Base-by-base conservation (phyloP, 2,113 vertebrate genomes). In the Amphiprion percula region DNA sequence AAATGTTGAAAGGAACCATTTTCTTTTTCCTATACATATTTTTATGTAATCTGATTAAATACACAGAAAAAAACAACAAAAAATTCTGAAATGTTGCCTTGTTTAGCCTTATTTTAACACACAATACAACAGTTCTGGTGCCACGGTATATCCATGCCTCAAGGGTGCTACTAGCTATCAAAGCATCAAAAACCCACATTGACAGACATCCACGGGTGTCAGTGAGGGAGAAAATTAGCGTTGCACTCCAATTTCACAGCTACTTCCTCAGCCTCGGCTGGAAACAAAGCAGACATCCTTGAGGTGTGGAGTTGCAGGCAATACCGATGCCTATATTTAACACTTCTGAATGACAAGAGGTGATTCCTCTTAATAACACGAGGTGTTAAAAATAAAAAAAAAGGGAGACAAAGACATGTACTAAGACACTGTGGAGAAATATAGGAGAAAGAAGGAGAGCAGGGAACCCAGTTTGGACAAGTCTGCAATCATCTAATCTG, bases 401-500 rank as follows among this genome's bases (percentile, higher is more conserved):
- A 49, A 19, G 15, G 49, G 44, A 74, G 64, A 85, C 75, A 82
- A 76, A 84, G 79, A 58, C 37, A 6, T 66, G 71, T 61, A 60
- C 55, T 10, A 44, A 68, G 53, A 39, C 49, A 11, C n/a, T n/a
- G 44, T 10, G 5, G 55, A 77, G 55, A 74, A 39, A 80, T 46
- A 4, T 10, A 76, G 61, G 37, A 80, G 50, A 60, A 61, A 50
- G 65, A 54, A 37, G n/a, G 67, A 26, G 60, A 73, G 59, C 23
- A 19, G 50, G 71, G 47, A 79, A 77, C 49, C 47, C 37, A 26
- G 55, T 72, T 64, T 85, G 70, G 70, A 87, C 64, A 68, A 64
- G 79, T 70, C 76, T 88, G 77, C 71, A 56, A 55, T 79, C 82
- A 76, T 87, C 82, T 89, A 87, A 93, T 89, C 82, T 84, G 71